Evolutionary conservation across 2,113 vertebrate genomes (phyloP), one percentile per base, ranked within the genome.

Genomic region (Nyctereutes procyonoides): DNA sequence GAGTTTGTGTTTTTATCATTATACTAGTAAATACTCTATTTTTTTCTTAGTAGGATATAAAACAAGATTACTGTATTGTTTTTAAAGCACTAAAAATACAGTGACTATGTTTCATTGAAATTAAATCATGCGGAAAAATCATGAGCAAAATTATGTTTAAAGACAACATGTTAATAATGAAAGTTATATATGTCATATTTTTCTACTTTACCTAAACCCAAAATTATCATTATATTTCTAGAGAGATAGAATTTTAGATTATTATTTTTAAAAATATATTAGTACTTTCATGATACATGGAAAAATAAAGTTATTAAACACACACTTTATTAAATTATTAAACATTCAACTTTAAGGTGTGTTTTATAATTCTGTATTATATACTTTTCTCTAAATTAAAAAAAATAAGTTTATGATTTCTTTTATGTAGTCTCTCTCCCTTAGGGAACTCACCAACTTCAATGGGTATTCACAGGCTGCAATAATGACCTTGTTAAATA

Each of bases 61-160:
- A 92, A 71, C 5, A 55, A 93, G 43, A 62, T 55, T 32, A 60
- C 12, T 62, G 24, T n/a, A 73, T 67, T 93, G 51, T 86, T 85
- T 96, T 95, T 58, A 96, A 96, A 63, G 16, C 4, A 92, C n/a
- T 86, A 88, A 92, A 58, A 93, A 38, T 56, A 38, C 60, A 86
- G 43, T 88, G 15, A 69, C 65, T 77, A 3, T 77, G 43, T 76
- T 92, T 74, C 24, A 51, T 1, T 93, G n/a, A 73, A 91, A 96
- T 82, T 96, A 93, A 93, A 83, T 56, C 3, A 84, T 81, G 12
- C 43, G 90, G 24, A 96, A 11, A 90, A 84, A 88, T 88, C 32
- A 71, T 14, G 32, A 82, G 30, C 30, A 95, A 92, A 74, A 56
- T 80, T 12, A n/a, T 63, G 38, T 56, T 94, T 73, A 76, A 86